Base-by-base conservation (phyloP, 2,797 vertebrate species). In the Botia kubotai region DNA sequence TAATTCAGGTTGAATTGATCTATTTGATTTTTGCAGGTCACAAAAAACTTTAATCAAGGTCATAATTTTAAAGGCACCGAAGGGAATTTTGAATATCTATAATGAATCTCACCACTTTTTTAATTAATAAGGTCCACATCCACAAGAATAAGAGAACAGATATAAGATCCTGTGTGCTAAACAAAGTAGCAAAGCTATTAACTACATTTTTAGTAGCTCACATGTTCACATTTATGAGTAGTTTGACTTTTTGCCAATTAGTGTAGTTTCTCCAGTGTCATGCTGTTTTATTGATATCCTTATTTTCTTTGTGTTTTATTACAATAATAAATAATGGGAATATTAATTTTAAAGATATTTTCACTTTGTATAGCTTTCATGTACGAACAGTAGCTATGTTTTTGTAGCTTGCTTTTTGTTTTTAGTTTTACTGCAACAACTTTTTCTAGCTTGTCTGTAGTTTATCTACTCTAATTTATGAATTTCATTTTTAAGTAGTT, bases 31-130 rank as follows among this genome's bases (percentile, higher is more conserved):
- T 16, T 65, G 62, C 62, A 67, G 62, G 46, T 76, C 46, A 46
- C 55, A 17, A 78, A 16, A 71, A 79, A 55, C 17, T 70, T 63
- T 62, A 50, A 71, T 46, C 62, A 71, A 79, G 26, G 67, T 52
- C 43, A 50, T 50, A 14, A 65, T 46, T 69, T 58, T 70, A 17
- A 23, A 78, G 21, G 19, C 63, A 36, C 19, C 7, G 12, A 39
- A 23, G 43, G 48, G n/a, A 48, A 26, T 16, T 23, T 19, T 13
- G 1, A 50, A 70, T 71, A 60, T 57, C 21, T 48, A 46, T 50
- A 10, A 26, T 23, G 26, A 77, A 21, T 29, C 21, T 65, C 29
- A 63, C 29, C 17, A 36, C 16, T 19, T 8, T 8, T 33, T 8
- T 7, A 39, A 33, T 26, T 66, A 57, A 66, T 73, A 19, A 69